These are phyloP conservation scores for Entomobrya multifasciata DNA, from an alignment of 2,888 invertebrate genomes.

Conservation along the genomic window DNA sequence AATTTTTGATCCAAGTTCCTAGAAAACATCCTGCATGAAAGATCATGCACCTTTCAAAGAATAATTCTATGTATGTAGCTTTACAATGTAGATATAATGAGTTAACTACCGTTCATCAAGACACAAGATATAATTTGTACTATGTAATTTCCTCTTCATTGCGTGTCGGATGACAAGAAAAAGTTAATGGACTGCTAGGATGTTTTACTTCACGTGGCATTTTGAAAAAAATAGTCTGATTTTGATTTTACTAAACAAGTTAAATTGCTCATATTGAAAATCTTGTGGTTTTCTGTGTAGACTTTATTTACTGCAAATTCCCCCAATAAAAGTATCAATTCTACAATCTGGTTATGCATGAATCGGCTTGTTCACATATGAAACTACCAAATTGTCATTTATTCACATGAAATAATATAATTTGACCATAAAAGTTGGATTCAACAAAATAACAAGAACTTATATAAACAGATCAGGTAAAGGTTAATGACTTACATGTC, in stretches of 20 bases:
- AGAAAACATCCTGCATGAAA: neutral
- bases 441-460: neutral
- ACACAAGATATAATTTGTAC: neutral
- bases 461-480: neutral
- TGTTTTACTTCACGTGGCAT: neutral
- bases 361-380: neutral
- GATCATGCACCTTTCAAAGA: neutral
- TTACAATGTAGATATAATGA: neutral
- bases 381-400: neutral
- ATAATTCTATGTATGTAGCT: neutral
- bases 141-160: neutral
- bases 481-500: constrained; percentile 20
- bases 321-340: neutral
- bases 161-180: constrained; percentile 3
- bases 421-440: neutral
- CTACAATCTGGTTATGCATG: neutral
- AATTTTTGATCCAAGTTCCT: neutral
- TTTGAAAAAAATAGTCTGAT: neutral
- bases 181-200: neutral
- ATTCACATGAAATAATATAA: neutral
- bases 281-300: neutral
- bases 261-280: neutral
- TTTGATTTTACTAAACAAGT: neutral
- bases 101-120: no score
- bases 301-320: neutral